Percentiles rank a stretch among this genome's conserved stretches.
phyloP scores from a whole-genome alignment of 2,888 invertebrate genomes.

The Pantelozetes paolii region DNA sequence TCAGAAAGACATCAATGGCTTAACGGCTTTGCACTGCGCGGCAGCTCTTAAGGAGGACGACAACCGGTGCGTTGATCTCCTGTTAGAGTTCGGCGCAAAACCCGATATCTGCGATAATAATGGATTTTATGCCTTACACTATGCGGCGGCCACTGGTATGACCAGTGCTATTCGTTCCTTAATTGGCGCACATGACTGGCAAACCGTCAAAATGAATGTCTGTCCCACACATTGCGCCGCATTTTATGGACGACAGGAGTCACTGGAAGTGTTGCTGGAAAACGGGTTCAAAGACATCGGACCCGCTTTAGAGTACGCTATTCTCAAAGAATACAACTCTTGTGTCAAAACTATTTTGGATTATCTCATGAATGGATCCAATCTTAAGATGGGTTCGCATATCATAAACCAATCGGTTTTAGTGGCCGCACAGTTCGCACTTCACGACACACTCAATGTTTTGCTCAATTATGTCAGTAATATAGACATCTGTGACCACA shows the following conservation, averaged over 20 bases:
- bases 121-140: conserved; percentile 62
- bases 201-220: background rate
- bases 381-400: background rate
- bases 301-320: conserved; percentile 34
- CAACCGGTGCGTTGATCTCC: conserved; percentile 57
- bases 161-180: conserved; percentile 62
- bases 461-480: background rate
- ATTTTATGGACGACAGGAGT: conserved; percentile 28
- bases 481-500: background rate
- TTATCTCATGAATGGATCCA: background rate
- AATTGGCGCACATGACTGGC: conserved; percentile 52
- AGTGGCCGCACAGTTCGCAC: background rate
- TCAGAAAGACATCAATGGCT: conserved; percentile 57
- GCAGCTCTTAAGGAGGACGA: background rate
- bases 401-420: conserved; percentile 3
- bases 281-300: conserved; percentile 30
- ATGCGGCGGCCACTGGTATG: conserved; percentile 64
- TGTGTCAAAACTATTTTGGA: conserved; percentile 18
- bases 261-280: conserved; percentile 1
- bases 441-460: conserved; percentile 2
- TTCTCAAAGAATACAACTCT: background rate
- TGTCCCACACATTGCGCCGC: conserved; percentile 38
- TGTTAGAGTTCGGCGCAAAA: conserved; percentile 58
- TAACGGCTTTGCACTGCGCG: conserved; percentile 56
- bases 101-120: conserved; percentile 59